Percentiles rank a stretch among this genome's conserved stretches.
phyloP scores from a whole-genome alignment of 1,140 invertebrate species.

The Temnothorax nylanderi region DNA sequence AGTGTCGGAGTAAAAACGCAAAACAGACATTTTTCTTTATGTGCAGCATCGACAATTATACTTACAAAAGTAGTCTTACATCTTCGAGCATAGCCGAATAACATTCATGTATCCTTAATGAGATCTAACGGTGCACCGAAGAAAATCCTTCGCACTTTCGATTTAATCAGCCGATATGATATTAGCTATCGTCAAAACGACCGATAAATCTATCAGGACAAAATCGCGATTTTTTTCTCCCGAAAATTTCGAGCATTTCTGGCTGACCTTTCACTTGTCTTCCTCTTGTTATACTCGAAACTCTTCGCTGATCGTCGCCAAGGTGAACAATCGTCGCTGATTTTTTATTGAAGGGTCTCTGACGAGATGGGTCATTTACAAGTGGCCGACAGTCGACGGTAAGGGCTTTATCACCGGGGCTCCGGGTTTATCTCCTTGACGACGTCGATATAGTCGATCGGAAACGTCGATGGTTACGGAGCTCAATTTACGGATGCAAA shows the following conservation, averaged over 20 bases:
- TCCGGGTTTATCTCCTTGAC: neutral
- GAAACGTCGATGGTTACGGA: neutral
- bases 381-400: slow-evolving; percentile 24
- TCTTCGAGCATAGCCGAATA: neutral
- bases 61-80: neutral
- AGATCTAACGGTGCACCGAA: neutral
- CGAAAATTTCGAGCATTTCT: neutral
- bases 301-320: neutral
- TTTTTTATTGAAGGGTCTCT: slow-evolving; percentile 6
- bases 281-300: neutral
- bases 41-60: neutral
- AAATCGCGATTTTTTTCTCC: neutral
- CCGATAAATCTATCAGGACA: slow-evolving; percentile 22
- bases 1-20: neutral
- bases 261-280: neutral
- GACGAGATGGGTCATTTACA: slow-evolving; percentile 27
- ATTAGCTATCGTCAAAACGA: neutral
- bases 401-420: slow-evolving; percentile 1
- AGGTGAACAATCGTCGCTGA: slow-evolving; percentile 18
- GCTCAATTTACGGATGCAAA: neutral
- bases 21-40: neutral
- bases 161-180: slow-evolving; percentile 13
- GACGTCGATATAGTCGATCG: neutral
- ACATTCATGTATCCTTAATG: neutral
- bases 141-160: neutral